These are phyloP conservation scores for Eucidaris tribuloides DNA, from an alignment of 35 echinoderm and acorn worm species.

Conservation along the genomic window DNA sequence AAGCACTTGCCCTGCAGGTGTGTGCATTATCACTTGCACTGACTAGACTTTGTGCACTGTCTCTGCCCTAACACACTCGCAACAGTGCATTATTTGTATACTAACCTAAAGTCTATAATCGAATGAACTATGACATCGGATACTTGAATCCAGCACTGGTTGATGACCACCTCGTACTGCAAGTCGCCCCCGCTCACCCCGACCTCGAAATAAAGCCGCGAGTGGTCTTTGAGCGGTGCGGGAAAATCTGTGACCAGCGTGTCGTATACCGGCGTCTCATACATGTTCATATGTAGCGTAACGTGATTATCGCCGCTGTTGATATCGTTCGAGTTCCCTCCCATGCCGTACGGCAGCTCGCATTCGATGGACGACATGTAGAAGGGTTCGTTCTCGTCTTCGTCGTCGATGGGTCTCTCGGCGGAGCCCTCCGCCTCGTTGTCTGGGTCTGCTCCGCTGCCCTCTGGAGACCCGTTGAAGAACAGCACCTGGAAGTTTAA, in stretches of 20 bases:
- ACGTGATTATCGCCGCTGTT: neutral
- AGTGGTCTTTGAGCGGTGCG: neutral
- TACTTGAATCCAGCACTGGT: conserved; percentile 17
- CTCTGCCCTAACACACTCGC: no score
- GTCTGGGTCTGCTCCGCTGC: neutral
- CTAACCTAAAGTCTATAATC: conserved; percentile 11
- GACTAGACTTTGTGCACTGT: no score
- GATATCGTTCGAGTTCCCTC: neutral
- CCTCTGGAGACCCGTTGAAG: conserved; percentile 3
- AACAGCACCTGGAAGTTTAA: neutral
- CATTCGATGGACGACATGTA: neutral
- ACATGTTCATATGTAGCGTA: conserved; percentile 9
- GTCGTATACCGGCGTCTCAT: neutral
- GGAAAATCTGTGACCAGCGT: neutral
- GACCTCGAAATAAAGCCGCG: conserved; percentile 20
- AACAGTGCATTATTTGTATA: no score
- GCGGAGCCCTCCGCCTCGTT: neutral
- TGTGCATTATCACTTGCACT: no score
- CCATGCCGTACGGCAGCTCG: neutral
- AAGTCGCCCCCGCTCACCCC: conserved; percentile 1
- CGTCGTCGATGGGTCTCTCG: neutral
- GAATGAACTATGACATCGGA: neutral
- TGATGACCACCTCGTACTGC: conserved; percentile 12
- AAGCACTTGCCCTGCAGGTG: no score
- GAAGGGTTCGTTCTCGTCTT: neutral